Evolutionary conservation across 2,113 vertebrate species (phyloP).

Genomic region (Pontoporia blainvillei): DNA sequence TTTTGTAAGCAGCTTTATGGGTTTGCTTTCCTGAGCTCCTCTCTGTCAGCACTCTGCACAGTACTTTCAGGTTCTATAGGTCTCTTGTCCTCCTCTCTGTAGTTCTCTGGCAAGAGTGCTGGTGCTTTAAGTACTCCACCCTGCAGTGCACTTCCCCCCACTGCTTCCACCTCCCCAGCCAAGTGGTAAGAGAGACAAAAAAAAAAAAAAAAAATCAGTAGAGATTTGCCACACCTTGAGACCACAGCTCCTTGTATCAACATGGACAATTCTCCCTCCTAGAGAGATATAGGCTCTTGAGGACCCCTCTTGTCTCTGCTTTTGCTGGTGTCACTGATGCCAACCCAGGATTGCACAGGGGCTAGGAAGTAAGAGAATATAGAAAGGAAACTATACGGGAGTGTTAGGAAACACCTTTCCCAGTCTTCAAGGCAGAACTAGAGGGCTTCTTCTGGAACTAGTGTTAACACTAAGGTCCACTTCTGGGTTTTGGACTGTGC

Average conservation of each 20-base stretch:
- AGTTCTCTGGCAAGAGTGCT: background rate
- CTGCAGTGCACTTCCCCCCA: background rate
- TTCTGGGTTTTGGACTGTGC: background rate
- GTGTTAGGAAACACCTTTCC: background rate
- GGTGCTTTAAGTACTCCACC: background rate
- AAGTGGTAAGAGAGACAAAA: background rate
- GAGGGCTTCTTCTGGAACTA: background rate
- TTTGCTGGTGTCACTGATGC: background rate
- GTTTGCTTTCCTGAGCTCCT: background rate
- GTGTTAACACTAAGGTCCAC: background rate
- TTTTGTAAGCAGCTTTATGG: background rate
- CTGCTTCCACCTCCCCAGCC: too few species aligned
- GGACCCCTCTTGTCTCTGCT: too few species aligned
- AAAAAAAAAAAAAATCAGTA: background rate
- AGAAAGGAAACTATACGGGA: background rate
- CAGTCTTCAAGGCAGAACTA: background rate
- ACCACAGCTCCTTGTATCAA: background rate
- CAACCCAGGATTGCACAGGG: too few species aligned
- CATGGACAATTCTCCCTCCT: background rate
- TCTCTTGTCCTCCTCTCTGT: too few species aligned
- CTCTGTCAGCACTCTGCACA: fast-evolving
- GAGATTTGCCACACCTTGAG: background rate
- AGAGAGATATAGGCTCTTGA: background rate
- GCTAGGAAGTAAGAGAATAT: background rate
- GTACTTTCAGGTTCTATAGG: background rate